A percentile compares a stretch with the other conserved stretches of the same genome.
phyloP scores from a whole-genome alignment of 1,140 invertebrate genomes.

The Aphelinus certus region DNA sequence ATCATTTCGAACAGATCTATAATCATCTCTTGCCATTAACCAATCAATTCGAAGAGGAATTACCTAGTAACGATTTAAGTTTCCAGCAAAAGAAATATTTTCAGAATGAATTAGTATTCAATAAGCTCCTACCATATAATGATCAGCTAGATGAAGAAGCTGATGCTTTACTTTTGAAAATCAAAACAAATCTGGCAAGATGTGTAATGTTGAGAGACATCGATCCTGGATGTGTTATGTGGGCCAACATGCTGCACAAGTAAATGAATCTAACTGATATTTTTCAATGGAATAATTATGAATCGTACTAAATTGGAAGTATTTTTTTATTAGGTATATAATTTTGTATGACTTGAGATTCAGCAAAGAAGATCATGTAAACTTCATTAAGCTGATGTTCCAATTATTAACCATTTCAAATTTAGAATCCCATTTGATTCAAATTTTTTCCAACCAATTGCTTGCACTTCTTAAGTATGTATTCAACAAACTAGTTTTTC shows the following conservation, averaged over 20 bases:
- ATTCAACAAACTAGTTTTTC: background rate
- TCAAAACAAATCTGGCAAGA: constrained; percentile 76
- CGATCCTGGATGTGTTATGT: constrained; percentile 72
- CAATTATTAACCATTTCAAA: constrained; percentile 77
- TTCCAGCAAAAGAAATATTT: constrained; percentile 1
- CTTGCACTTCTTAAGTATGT: constrained; percentile 75
- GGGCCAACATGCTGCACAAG: constrained; percentile 73
- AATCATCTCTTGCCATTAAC: no score
- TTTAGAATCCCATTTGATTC: no score
- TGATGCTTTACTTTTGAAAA: constrained; percentile 68
- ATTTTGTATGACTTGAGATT: constrained; percentile 87
- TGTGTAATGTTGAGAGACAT: constrained; percentile 75
- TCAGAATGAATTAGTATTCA: constrained; percentile 74
- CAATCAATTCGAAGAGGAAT: no score
- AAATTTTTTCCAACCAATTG: constrained; percentile 75
- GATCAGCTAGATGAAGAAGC: constrained; percentile 74
- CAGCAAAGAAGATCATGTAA: constrained; percentile 89
- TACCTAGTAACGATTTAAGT: no score
- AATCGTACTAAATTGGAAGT: no score
- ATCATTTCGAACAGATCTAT: no score
- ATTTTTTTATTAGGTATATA: constrained; percentile 72
- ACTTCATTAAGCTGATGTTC: constrained; percentile 84
- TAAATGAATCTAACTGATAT: constrained; percentile 53
- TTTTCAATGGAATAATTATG: no score
- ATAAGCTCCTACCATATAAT: constrained; percentile 75